Base-by-base conservation (phyloP, 2,797 vertebrate species). In the Myotis vivesi region DNA sequence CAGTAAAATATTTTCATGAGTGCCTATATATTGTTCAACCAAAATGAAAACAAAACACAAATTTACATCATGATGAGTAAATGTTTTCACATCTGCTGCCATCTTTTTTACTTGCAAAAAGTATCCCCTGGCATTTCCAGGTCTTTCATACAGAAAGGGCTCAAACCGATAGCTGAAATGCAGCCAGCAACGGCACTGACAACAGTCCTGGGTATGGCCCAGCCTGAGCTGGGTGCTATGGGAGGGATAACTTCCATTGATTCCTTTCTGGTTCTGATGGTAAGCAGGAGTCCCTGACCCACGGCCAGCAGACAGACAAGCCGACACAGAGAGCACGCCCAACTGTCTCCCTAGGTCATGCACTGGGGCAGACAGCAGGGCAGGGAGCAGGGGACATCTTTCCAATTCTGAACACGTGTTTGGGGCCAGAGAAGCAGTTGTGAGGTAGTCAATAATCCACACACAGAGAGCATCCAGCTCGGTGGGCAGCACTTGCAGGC, bases 41-140 rank as follows among this genome's bases (percentile, higher is more conserved):
- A 87, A 92, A 93, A 92, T 90, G 57, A 83, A 96, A 95, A 87
- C 91, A 87, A 95, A 96, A 68, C 76, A 90, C 57, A 36, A 96
- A 64, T 64, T 92, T 73, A 89, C 36, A 95, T 93, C 51, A 51
- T 44, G 66, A 94, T 93, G 76, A 92, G 28, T 55, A 87, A 95
- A 87, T 93, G 95, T 89, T 92, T 83, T 93, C 76, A 75, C 66
- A 94, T 84, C 72, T 95, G 92, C 86, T 94, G 86, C 76, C 71
- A 95, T 94, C 55, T 81, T 88, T 87, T 95, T 80, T n/a, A 71
- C 76, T 83, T 87, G 51, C 76, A 92, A 73, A 96, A 92, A 92
- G 69, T 75, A 92, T 62, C 62, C 68, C 53, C 36, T 77, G 68
- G 84, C 75, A 93, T 59, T 89, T 85, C 69, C 88, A 66, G 11